A percentile compares a stretch with the other conserved stretches of the same genome.
Conservation (phyloP, 2,113 vertebrate species). For the Meriones unguiculatus region DNA sequence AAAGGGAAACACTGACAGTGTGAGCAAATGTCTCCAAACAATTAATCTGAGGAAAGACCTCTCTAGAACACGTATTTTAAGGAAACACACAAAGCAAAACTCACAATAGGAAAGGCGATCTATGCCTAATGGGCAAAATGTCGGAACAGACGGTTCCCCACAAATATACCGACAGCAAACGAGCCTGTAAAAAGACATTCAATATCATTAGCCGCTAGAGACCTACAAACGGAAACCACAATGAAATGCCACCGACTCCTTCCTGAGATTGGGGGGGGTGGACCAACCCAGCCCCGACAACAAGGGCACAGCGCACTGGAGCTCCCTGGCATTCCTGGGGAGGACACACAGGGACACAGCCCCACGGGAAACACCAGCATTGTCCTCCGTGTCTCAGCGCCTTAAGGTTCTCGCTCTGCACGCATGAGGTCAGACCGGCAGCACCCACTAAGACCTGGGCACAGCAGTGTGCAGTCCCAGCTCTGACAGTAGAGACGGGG, state of each 20-base stretch:
- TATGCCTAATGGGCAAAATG: not conserved
- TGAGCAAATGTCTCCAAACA: not conserved
- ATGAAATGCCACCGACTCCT: not conserved
- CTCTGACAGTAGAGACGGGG: not conserved
- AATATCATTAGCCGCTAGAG: not conserved
- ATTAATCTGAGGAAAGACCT: conserved; percentile 20
- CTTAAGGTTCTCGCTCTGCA: not conserved
- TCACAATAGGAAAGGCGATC: conserved; percentile 26
- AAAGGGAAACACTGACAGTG: not conserved
- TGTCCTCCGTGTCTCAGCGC: not conserved
- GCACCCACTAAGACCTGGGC: not conserved
- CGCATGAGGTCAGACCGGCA: not conserved
- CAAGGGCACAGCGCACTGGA: not conserved
- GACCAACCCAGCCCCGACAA: not conserved
- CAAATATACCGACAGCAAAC: not conserved
- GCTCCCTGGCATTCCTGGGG: not conserved
- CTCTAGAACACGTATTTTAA: not conserved
- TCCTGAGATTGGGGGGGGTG: not conserved
- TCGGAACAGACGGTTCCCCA: not conserved
- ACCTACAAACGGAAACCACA: conserved; percentile 10
- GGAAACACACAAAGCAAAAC: not conserved
- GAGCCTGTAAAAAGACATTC: conserved; percentile 18
- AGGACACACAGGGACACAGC: not conserved
- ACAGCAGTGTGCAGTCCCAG: not conserved
- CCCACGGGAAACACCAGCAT: not conserved